Conservation (phyloP, 92 coral and sea anemone species). For the Actinostola sp. region DNA sequence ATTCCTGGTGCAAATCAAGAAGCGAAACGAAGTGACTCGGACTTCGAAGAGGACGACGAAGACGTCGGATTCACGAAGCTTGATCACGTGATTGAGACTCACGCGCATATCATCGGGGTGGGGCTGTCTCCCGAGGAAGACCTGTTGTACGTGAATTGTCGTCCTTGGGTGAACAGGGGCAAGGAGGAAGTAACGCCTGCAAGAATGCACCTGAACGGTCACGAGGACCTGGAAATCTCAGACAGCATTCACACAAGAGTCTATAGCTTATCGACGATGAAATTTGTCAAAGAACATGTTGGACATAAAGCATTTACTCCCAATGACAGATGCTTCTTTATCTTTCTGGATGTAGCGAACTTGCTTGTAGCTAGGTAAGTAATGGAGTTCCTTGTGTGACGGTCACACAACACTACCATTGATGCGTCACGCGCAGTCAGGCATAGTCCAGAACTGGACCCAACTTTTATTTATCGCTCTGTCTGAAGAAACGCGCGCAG, state of each 20-base stretch:
- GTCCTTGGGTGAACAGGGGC: slow-evolving; percentile 60
- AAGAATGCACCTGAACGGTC: slow-evolving; percentile 5
- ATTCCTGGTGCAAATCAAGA: neutral
- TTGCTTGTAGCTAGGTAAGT: slow-evolving; percentile 80
- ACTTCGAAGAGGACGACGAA: slow-evolving; percentile 17
- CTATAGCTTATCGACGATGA: slow-evolving; percentile 61
- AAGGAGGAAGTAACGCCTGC: neutral
- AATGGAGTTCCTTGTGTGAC: neutral
- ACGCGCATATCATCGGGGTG: slow-evolving; percentile 82
- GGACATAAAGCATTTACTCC: slow-evolving; percentile 89
- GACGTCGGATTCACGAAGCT: slow-evolving; percentile 37
- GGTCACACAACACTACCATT: neutral
- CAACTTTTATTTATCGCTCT: too few relatives aligned
- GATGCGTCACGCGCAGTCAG: neutral
- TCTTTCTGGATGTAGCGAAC: slow-evolving; percentile 76
- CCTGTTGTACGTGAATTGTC: slow-evolving; percentile 83
- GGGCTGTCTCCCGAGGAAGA: slow-evolving; percentile 71
- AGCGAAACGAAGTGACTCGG: neutral
- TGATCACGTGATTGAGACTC: slow-evolving; percentile 75
- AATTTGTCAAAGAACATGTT: slow-evolving; percentile 61
- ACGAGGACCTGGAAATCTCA: slow-evolving; percentile 70
- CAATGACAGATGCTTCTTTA: slow-evolving; percentile 79
- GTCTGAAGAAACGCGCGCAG: too few relatives aligned
- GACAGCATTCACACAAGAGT: slow-evolving; percentile 63
- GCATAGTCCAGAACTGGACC: too few relatives aligned